Percentiles rank a stretch among this genome's conserved stretches.
These are phyloP conservation scores for Muntiacus reevesi DNA, from an alignment of 2,113 vertebrate species.

Conservation along the genomic window DNA sequence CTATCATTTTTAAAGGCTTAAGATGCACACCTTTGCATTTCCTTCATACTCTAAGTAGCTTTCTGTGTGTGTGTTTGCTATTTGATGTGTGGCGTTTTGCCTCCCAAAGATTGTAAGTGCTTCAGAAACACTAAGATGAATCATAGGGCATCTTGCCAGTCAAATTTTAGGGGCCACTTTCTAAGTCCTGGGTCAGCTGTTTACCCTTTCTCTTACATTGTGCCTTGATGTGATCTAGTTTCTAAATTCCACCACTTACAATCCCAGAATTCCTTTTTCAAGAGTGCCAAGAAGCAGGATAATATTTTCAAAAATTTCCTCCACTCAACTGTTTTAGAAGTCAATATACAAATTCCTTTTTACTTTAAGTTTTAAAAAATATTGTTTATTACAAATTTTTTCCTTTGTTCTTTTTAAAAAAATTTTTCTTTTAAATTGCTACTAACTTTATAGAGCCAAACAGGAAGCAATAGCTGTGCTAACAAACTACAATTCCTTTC, in stretches of 20 bases:
- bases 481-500: neutral
- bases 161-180: neutral
- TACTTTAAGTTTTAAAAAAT: neutral
- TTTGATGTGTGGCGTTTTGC: neutral
- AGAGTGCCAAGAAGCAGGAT: neutral
- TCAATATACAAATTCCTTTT: neutral
- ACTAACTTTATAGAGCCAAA: neutral
- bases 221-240: neutral
- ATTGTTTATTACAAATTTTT: neutral
- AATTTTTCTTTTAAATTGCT: neutral
- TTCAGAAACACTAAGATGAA: neutral
- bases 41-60: neutral
- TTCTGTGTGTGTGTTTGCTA: neutral
- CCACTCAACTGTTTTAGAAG: neutral
- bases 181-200: neutral
- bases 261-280: neutral
- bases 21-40: neutral
- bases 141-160: neutral
- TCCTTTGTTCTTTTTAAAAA: neutral
- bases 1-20: neutral
- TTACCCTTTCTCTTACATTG: neutral
- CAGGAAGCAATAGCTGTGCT: neutral
- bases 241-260: neutral
- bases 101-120: neutral
- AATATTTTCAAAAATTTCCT: neutral